Conservation (phyloP, 2,113 vertebrate genomes). For the Phainopepla nitens region DNA sequence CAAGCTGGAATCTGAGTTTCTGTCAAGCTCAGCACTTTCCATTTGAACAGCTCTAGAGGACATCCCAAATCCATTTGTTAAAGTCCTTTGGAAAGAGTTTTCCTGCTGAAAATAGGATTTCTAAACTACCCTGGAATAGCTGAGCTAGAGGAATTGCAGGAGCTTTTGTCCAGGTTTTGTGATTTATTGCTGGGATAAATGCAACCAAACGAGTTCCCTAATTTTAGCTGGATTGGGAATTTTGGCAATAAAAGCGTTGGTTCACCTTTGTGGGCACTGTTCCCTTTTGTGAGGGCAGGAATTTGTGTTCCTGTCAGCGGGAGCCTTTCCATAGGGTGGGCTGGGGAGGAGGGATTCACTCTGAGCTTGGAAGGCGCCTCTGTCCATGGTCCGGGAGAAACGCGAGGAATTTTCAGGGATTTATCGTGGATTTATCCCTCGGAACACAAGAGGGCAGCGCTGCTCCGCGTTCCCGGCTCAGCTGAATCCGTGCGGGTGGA, state of each 20-base stretch:
- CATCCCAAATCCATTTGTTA: not conserved
- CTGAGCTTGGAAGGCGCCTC: not conserved
- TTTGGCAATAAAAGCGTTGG: not conserved
- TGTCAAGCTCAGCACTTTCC: not conserved
- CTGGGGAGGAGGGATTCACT: not conserved
- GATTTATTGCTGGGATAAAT: not conserved
- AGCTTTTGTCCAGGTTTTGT: not conserved
- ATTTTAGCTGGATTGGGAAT: not conserved
- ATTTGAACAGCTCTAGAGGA: not conserved
- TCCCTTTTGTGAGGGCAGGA: not conserved
- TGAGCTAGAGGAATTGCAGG: not conserved
- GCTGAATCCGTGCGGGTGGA: fast-evolving
- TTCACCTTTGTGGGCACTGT: not conserved
- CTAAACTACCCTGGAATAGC: not conserved
- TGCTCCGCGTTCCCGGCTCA: not conserved
- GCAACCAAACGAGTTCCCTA: not conserved
- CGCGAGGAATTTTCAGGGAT: fast-evolving
- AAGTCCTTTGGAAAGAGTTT: not conserved
- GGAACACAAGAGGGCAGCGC: conserved; percentile 61
- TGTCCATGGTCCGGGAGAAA: not conserved
- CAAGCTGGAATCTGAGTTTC: not conserved
- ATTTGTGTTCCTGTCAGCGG: not conserved
- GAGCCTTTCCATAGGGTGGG: not conserved
- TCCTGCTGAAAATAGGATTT: not conserved
- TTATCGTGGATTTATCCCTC: not conserved